phyloP scores from a whole-genome alignment of 2,888 invertebrate species.

The Sarcophaga subvicina region DNA sequence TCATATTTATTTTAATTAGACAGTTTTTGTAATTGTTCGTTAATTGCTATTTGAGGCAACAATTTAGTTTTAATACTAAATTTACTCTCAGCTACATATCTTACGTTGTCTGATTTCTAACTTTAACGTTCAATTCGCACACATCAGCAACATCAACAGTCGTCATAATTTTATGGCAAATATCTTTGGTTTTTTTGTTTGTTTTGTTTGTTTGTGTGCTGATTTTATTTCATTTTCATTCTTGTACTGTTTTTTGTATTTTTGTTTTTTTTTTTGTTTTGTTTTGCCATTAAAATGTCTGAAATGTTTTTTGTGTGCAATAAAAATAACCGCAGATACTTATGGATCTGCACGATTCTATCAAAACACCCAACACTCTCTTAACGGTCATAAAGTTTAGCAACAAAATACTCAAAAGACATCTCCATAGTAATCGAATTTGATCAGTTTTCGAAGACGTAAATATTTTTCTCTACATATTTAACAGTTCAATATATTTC shows the following conservation, averaged over 20 bases:
- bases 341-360: conserved; percentile 47
- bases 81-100: conserved; percentile 45
- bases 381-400: conserved; percentile 15
- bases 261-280: conserved; percentile 43
- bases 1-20: conserved; percentile 67
- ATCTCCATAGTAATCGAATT: too few species aligned
- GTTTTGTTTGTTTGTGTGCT: conserved; percentile 30
- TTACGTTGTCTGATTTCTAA: conserved; percentile 43
- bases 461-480: too few species aligned
- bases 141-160: conserved; percentile 30
- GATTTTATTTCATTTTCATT: conserved; percentile 21
- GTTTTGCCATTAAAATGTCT: conserved; percentile 60
- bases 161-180: conserved; percentile 55
- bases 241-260: conserved; percentile 13
- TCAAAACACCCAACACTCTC: conserved; percentile 37
- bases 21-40: conserved; percentile 65
- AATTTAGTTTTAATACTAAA: conserved; percentile 66
- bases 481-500: too few species aligned
- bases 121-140: conserved; percentile 11
- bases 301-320: conserved; percentile 50
- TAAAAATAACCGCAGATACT: conserved; percentile 41
- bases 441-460: too few species aligned
- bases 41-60: conserved; percentile 68
- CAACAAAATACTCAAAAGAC: too few species aligned
- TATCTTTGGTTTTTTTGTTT: background rate